Percentiles rank a stretch among this genome's conserved stretches.
These are phyloP conservation scores for Vandiemenella viatica DNA, from an alignment of 2,888 invertebrate genomes.

Conservation along the genomic window DNA sequence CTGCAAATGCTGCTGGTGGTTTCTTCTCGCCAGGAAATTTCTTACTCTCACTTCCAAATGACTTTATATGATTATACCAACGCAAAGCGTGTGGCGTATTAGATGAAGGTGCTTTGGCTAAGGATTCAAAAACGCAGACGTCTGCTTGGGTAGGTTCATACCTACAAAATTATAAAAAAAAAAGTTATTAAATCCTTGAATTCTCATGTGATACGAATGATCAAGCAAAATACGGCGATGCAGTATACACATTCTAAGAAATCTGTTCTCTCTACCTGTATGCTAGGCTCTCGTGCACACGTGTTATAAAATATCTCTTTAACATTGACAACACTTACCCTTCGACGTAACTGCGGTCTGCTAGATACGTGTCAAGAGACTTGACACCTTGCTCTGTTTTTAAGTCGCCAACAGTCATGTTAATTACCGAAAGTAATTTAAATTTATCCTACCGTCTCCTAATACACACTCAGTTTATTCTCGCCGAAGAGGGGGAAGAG, in stretches of 20 bases:
- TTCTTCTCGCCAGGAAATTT: conserved; percentile 53
- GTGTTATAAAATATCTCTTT: conserved; percentile 1
- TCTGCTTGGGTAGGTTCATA: conserved; percentile 77
- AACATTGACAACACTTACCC: conserved; percentile 48
- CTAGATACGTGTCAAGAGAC: conserved; percentile 65
- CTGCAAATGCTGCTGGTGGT: conserved; percentile 28
- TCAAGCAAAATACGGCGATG: too few relatives aligned
- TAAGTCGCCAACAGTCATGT: conserved; percentile 82
- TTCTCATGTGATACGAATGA: too few relatives aligned
- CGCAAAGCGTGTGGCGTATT: conserved; percentile 57
- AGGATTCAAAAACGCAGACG: conserved; percentile 60
- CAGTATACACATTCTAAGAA: too few relatives aligned
- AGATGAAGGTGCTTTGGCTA: conserved; percentile 56
- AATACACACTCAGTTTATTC: too few relatives aligned
- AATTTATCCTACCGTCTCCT: too few relatives aligned
- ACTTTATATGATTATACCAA: conserved; percentile 91
- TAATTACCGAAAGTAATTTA: too few relatives aligned
- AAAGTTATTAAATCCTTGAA: too few relatives aligned
- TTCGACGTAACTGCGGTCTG: conserved; percentile 74
- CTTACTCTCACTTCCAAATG: conserved; percentile 42
- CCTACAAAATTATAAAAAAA: conserved; percentile 33
- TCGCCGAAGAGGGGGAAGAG: too few relatives aligned
- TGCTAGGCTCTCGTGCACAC: conserved; percentile 1
- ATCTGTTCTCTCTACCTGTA: too few relatives aligned
- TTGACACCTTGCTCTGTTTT: conserved; percentile 70